These are phyloP conservation scores for Manduca sexta DNA, from an alignment of 1,140 invertebrate genomes.

Conservation along the genomic window DNA sequence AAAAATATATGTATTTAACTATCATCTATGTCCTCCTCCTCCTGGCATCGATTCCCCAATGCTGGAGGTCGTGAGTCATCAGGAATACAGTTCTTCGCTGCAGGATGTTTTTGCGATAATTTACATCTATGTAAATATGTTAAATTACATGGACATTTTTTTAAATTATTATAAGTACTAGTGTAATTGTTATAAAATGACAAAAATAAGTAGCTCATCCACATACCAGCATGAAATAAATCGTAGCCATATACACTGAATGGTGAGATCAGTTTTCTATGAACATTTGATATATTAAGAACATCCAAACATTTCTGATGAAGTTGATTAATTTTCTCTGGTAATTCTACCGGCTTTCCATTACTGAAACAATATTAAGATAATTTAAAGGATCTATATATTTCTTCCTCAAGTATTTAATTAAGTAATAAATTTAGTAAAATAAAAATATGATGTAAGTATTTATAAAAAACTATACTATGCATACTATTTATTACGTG, in stretches of 20 bases:
- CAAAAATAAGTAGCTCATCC: neutral
- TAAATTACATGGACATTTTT: no score
- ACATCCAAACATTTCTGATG: conserved; percentile 51
- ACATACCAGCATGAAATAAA: conserved; percentile 63
- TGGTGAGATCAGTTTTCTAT: conserved; percentile 50
- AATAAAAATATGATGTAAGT: neutral
- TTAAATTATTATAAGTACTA: no score
- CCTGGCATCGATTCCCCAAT: no score
- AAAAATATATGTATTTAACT: no score
- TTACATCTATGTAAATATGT: no score
- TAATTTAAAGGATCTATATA: neutral
- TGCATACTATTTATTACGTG: conserved; percentile 11
- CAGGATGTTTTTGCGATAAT: no score
- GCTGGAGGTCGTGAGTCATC: no score
- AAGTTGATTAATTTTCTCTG: conserved; percentile 32
- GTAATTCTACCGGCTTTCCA: conserved; percentile 40
- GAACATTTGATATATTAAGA: conserved; percentile 35
- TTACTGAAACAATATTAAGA: conserved; percentile 33
- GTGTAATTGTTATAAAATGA: neutral
- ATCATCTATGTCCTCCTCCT: no score
- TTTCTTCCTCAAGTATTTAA: neutral
- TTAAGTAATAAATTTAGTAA: neutral
- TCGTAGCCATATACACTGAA: conserved; percentile 64
- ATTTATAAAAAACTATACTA: no score
- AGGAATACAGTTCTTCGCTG: no score